These are phyloP conservation scores for Ramphastos sulfuratus DNA, from an alignment of 2,113 vertebrate genomes.

Conservation along the genomic window DNA sequence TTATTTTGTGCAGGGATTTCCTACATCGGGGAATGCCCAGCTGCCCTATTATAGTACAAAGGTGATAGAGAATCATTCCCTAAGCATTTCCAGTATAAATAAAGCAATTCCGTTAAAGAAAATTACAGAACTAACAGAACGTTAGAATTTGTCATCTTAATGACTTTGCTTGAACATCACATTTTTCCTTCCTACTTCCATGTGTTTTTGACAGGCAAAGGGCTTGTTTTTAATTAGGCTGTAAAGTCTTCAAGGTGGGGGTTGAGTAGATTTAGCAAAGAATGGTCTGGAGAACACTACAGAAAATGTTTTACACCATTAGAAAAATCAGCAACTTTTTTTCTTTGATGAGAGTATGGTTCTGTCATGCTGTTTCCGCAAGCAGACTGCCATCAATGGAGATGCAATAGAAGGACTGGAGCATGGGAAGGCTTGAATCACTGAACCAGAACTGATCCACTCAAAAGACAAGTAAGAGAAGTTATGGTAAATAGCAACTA, in stretches of 20 bases:
- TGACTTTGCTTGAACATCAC: slow-evolving; percentile 40
- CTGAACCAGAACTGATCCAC: neutral
- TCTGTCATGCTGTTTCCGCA: neutral
- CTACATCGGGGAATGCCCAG: slow-evolving; percentile 55
- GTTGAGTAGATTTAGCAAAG: neutral
- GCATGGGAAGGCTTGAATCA: neutral
- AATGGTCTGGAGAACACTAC: neutral
- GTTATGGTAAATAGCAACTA: neutral
- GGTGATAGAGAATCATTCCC: slow-evolving; percentile 49
- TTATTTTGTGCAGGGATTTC: slow-evolving; percentile 59
- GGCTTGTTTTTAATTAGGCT: slow-evolving; percentile 23
- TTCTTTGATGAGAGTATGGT: neutral
- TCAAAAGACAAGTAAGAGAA: neutral
- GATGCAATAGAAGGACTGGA: neutral
- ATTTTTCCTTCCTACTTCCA: slow-evolving; percentile 42
- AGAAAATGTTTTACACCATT: neutral
- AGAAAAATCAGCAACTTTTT: neutral
- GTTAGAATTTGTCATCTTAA: slow-evolving; percentile 56
- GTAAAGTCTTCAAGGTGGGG: neutral
- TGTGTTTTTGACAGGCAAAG: neutral
- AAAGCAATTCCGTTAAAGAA: slow-evolving; percentile 49
- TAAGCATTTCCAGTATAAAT: slow-evolving; percentile 60
- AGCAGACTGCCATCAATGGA: neutral
- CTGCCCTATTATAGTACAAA: slow-evolving; percentile 55
- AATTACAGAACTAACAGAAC: slow-evolving; percentile 49